Conservation (phyloP, 1,140 invertebrate genomes). For the Caerostris darwini region DNA sequence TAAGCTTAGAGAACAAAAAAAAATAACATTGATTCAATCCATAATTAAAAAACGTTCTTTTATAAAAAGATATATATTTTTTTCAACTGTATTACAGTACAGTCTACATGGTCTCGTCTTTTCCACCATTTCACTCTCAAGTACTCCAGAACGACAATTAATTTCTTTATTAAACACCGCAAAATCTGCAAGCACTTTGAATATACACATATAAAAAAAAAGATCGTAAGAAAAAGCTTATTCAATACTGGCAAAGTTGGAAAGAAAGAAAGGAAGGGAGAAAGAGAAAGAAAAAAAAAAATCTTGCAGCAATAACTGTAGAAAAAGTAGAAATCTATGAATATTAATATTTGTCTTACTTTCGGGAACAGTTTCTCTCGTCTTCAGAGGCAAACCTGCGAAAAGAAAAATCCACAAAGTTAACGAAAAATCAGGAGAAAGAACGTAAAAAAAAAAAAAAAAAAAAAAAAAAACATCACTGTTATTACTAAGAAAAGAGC, state of each 20-base stretch:
- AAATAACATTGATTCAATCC: slow-evolving; percentile 29
- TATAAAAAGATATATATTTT: background rate
- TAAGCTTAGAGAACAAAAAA: background rate
- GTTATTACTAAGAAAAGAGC: slow-evolving; percentile 65
- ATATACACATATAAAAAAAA: background rate
- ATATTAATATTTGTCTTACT: slow-evolving; percentile 77
- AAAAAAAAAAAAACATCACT: slow-evolving; percentile 32
- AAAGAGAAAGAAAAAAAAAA: background rate
- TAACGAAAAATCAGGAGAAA: slow-evolving; percentile 54
- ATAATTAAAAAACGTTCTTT: slow-evolving; percentile 51
- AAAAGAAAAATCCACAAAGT: slow-evolving; percentile 45
- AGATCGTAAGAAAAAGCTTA: background rate
- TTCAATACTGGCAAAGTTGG: background rate
- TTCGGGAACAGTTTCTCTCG: slow-evolving; percentile 40
- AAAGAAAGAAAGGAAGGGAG: no score
- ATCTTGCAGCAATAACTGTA: background rate
- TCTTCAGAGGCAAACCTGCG: slow-evolving; percentile 63
- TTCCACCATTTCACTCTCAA: background rate
- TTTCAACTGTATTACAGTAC: background rate
- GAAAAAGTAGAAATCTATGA: slow-evolving; percentile 64
- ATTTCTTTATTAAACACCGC: slow-evolving; percentile 73
- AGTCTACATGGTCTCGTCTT: background rate
- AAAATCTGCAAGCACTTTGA: slow-evolving; percentile 27
- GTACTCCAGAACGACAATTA: slow-evolving; percentile 51
- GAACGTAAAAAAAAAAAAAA: slow-evolving; percentile 4